Percentiles rank a stretch among this genome's conserved stretches.
phyloP scores from a whole-genome alignment of 1,140 invertebrate species.

The Philaenus spumarius region DNA sequence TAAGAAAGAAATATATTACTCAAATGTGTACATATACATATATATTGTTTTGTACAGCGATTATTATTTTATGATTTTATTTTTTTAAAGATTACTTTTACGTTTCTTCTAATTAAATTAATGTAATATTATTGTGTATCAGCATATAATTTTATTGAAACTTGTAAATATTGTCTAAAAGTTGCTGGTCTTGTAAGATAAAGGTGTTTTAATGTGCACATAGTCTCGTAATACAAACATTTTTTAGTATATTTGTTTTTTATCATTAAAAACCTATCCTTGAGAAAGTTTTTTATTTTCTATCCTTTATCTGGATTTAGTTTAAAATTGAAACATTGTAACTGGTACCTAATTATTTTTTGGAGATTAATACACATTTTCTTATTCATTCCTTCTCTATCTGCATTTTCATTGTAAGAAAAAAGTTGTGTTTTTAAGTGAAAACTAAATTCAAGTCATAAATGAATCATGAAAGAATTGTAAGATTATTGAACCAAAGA shows the following conservation, averaged over 20 bases:
- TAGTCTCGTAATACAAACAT: slow-evolving; percentile 40
- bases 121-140: slow-evolving; percentile 28
- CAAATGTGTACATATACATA: slow-evolving; percentile 33
- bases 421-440: no score
- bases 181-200: slow-evolving; percentile 52
- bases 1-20: slow-evolving; percentile 33
- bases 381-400: no score
- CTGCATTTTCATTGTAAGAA: no score
- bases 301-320: no score
- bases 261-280: background rate
- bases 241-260: slow-evolving; percentile 20
- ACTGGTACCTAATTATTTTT: no score
- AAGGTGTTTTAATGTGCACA: slow-evolving; percentile 53
- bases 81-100: slow-evolving; percentile 26
- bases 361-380: no score
- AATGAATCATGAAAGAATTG: no score
- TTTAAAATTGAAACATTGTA: no score
- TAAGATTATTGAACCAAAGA: no score
- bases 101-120: background rate
- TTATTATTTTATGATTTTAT: slow-evolving; percentile 27
- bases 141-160: slow-evolving; percentile 39
- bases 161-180: slow-evolving; percentile 49
- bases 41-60: slow-evolving; percentile 34
- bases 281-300: no score
- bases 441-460: no score